phyloP scores from a whole-genome alignment of 1,140 invertebrate species.

The Rhizoglyphus robini region DNA sequence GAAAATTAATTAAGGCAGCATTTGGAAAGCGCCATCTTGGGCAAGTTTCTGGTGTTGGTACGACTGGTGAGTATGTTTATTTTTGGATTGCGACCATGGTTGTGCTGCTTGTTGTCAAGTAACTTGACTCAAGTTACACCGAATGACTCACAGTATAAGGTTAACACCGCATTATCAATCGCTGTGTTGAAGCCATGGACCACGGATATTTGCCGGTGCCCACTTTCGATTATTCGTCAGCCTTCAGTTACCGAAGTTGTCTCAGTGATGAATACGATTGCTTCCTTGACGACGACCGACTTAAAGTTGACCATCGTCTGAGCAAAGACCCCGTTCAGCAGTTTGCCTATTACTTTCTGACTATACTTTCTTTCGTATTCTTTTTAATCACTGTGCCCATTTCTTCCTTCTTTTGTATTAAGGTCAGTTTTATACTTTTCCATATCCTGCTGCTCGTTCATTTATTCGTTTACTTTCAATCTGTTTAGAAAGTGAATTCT shows the following conservation, averaged over 20 bases:
- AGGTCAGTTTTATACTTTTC: constrained; percentile 5
- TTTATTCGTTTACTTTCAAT: neutral
- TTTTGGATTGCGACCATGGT: neutral
- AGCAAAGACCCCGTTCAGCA: neutral
- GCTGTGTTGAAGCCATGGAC: too few relatives aligned
- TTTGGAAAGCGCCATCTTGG: neutral
- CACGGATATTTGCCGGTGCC: neutral
- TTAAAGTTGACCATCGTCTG: neutral
- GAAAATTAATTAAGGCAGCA: too few relatives aligned
- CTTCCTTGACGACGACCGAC: neutral
- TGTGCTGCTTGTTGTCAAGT: too few relatives aligned
- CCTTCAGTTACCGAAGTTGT: neutral
- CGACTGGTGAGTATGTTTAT: too few relatives aligned
- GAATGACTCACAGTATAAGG: too few relatives aligned
- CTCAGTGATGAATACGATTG: neutral
- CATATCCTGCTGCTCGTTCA: neutral
- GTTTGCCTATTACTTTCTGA: constrained; percentile 2
- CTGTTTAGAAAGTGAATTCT: constrained; percentile 17
- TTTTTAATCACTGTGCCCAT: constrained; percentile 10
- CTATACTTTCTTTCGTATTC: neutral
- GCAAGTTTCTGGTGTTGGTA: too few relatives aligned
- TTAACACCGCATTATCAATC: neutral
- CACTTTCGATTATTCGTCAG: constrained; percentile 3
- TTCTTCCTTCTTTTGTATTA: constrained; percentile 14
- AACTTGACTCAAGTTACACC: too few relatives aligned